Evolutionary conservation across 2,113 vertebrate genomes (phyloP).

Genomic region (Puntigrus tetrazona): DNA sequence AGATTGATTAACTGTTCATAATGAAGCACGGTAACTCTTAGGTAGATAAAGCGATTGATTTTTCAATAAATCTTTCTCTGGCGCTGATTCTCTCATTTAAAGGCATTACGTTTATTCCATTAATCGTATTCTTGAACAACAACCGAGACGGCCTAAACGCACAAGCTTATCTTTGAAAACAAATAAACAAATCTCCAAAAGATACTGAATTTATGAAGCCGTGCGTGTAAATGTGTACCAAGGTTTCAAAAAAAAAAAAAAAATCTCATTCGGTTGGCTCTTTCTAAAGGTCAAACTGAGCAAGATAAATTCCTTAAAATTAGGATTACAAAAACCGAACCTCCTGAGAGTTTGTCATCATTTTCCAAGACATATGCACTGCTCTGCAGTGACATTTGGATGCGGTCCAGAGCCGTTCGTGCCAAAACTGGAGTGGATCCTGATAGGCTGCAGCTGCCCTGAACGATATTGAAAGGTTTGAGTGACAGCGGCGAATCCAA

Average conservation of each 20-base stretch:
- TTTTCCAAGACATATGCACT: constrained; percentile 20
- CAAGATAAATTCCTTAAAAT: not conserved
- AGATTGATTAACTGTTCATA: constrained; percentile 83
- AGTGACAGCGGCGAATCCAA: constrained; percentile 9
- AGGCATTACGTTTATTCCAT: constrained; percentile 80
- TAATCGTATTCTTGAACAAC: constrained; percentile 56
- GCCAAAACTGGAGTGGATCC: constrained; percentile 24
- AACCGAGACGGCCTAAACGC: constrained; percentile 60
- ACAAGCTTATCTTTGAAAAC: constrained; percentile 15
- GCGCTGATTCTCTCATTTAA: constrained; percentile 68
- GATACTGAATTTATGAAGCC: not conserved
- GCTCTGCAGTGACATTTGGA: constrained; percentile 21
- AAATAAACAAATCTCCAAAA: not conserved
- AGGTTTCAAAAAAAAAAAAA: too few relatives aligned
- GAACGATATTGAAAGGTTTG: constrained; percentile 7
- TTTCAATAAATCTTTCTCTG: constrained; percentile 84
- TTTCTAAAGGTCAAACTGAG: not conserved
- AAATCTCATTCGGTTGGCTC: not conserved
- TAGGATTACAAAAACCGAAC: not conserved
- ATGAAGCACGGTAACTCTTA: constrained; percentile 85
- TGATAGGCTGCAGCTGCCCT: constrained; percentile 33
- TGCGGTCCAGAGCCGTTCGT: not conserved
- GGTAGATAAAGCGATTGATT: constrained; percentile 90
- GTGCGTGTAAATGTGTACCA: not conserved
- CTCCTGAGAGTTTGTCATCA: not conserved